Conservation (phyloP, 2,888 invertebrate genomes). For the Volucella inflata region DNA sequence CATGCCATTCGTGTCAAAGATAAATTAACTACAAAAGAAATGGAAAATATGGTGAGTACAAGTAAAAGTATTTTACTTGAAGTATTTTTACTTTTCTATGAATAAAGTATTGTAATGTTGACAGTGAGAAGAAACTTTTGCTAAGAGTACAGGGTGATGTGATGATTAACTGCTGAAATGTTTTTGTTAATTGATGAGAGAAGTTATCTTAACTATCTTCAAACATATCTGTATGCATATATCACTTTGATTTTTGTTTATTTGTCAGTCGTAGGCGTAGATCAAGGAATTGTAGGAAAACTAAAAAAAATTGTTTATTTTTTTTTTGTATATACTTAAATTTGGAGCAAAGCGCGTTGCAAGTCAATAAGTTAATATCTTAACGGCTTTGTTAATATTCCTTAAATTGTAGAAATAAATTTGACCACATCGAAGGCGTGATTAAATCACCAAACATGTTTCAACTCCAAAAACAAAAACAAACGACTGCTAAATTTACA, state of each 20-base stretch:
- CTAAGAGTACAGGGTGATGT: no score
- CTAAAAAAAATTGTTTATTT: no score
- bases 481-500: conserved; percentile 58
- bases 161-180: no score
- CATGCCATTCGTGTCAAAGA: conserved; percentile 55
- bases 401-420: conserved; percentile 11
- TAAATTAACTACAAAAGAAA: conserved; percentile 60
- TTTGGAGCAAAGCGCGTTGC: neutral
- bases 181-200: no score
- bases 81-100: conserved; percentile 2
- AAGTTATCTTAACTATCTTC: no score
- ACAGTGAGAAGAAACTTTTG: no score
- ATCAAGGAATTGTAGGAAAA: no score
- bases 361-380: conserved; percentile 38
- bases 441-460: conserved; percentile 68
- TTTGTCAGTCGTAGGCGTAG: no score
- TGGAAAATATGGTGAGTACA: conserved; percentile 71
- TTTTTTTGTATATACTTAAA: no score
- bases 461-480: conserved; percentile 49
- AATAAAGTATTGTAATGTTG: no score
- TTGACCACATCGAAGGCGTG: conserved; percentile 34
- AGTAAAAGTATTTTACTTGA: neutral
- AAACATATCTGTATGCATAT: no score
- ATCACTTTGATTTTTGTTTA: no score
- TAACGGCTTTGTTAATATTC: conserved; percentile 2